A percentile compares a stretch with the other conserved stretches of the same genome.
phyloP scores from a whole-genome alignment of 2,797 vertebrate genomes.

The Fratercula arctica region DNA sequence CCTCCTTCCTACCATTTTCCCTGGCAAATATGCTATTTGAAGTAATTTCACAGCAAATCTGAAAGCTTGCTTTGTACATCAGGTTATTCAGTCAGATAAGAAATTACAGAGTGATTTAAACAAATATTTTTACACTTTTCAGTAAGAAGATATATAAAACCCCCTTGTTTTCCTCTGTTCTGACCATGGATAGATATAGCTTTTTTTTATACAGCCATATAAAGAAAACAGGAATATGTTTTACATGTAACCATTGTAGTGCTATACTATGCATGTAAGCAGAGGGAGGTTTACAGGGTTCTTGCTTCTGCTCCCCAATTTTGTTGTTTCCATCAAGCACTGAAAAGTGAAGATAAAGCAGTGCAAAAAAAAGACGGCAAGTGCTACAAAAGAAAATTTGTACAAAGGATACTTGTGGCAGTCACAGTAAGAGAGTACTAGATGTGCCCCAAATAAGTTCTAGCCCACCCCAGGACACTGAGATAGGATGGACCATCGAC shows the following conservation, averaged over 20 bases:
- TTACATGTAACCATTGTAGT: background rate
- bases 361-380: background rate
- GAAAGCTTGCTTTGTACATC: background rate
- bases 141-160: background rate
- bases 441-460: background rate
- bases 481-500: background rate
- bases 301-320: background rate
- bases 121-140: background rate
- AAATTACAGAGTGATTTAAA: background rate
- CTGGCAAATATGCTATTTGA: background rate
- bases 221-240: background rate
- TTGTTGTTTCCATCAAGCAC: background rate
- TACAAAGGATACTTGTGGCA: background rate
- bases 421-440: background rate
- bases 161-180: background rate
- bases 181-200: background rate
- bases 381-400: background rate
- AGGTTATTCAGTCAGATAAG: background rate
- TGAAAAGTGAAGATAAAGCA: background rate
- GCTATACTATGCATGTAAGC: background rate
- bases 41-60: background rate
- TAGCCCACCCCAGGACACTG: rapidly evolving
- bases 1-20: background rate
- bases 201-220: background rate
- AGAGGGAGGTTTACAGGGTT: background rate